A percentile compares a stretch with the other conserved stretches of the same genome.
These are phyloP conservation scores for Onychorhynchus coronatus DNA, from an alignment of 2,113 vertebrate species.

Conservation along the genomic window DNA sequence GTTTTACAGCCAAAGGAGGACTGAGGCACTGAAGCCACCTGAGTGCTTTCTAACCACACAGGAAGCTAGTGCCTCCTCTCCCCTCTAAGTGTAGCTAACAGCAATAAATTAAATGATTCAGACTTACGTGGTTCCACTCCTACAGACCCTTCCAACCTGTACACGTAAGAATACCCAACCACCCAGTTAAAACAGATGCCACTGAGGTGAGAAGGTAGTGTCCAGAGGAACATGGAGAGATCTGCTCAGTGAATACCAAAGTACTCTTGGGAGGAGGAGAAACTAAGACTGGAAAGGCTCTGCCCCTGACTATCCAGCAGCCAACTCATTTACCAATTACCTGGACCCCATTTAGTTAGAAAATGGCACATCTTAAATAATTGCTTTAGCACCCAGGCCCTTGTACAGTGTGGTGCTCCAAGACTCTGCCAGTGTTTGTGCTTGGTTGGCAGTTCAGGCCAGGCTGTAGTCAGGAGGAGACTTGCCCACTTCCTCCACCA, in stretches of 20 bases:
- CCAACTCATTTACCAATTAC: background rate
- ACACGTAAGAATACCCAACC: background rate
- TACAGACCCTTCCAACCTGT: background rate
- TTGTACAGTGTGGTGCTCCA: rapidly evolving
- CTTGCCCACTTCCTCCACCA: rapidly evolving
- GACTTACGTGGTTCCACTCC: background rate
- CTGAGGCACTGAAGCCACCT: background rate
- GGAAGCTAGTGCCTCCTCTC: background rate
- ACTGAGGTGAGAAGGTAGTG: background rate
- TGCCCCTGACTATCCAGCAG: background rate
- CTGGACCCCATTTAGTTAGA: background rate
- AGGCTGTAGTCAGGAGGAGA: background rate
- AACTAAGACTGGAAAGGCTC: background rate
- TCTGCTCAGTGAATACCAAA: background rate
- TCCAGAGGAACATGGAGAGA: background rate
- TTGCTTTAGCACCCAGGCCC: background rate
- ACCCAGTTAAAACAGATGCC: background rate
- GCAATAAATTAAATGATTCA: background rate
- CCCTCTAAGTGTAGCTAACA: background rate
- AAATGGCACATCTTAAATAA: background rate
- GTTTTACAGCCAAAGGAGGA: background rate
- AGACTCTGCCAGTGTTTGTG: background rate
- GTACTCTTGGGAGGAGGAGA: background rate
- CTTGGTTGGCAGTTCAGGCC: background rate
- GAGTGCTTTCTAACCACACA: background rate